Evolutionary conservation across 2,888 invertebrate species (phyloP), one percentile per base, ranked within the genome.

Genomic region (Philopedon plagiatum): DNA sequence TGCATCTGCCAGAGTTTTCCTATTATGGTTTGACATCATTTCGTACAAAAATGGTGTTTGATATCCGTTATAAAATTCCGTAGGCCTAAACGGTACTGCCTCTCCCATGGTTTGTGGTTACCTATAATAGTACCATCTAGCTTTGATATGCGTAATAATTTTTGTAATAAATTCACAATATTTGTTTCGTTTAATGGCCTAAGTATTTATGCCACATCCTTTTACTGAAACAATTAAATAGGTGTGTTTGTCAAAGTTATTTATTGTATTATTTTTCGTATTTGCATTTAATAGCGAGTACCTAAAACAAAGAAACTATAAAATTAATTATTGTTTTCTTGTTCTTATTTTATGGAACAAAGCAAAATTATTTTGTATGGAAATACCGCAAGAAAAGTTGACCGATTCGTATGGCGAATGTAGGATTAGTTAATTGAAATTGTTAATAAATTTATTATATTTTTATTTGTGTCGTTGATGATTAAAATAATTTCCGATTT

Each of bases 231-330:
- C 71, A 76, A 71, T 75, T 72, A 75, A 76, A 77, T 78, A 77
- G 76, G 77, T 72, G 77, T 76, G 77, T 77, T 77, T 76, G 77
- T 62, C 46, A 73, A 75, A 75, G 76, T 69, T 76, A 75, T 77
- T 74, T 71, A 56, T 70, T 15, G 9, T 9, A 75, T 69, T 76
- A 75, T 77, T 74, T 71, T 46, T 70, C 11, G 9, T 9, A 71
- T 71, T 71, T 65, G 64, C 71, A 71, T 71, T 71, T 71, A 71
- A 71, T 65, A 65, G 65, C 65, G 58, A 64, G 46, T 49, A 21
- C 26, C 23, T 26, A 39, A 65, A 54, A 71, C 71, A 71, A 71
- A 71, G 71, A 60, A 49, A 49, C 67, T 60, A 67, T 58, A 60
- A 67, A 67, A 57, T 69, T 69, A 62, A 69, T 68, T 67, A 32